Evolutionary conservation across 2,113 vertebrate genomes (phyloP), one percentile per base, ranked within the genome.

Genomic region (Nesogale talazaci): DNA sequence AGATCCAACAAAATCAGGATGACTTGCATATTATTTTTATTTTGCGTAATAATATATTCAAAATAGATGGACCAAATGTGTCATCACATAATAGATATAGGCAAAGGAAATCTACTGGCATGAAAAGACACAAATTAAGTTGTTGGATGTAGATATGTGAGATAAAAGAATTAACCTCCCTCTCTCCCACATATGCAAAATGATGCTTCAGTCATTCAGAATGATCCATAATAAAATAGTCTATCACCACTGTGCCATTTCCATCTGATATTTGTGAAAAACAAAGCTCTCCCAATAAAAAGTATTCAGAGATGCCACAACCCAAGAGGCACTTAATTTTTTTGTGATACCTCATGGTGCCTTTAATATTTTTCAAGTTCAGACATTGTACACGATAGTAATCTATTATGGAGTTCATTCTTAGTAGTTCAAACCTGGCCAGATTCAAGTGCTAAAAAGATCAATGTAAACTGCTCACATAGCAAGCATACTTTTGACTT

Each of bases 221-320:
- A 82, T 6, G 15, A 63, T 34, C 72, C 63, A n/a, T 72, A 92
- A 83, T 81, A 89, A 95, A 95, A 77, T 74, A 85, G 61, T 3
- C 0, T 36, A 42, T 17, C 42, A 6, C 34, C 88, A 83, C 77
- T 88, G 3, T 2, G 6, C 20, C 46, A 12, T 38, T 92, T 95
- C 83, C 56, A 79, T 38, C 6, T 70, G 16, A 63, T 65, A 80
- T 75, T 63, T 96, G 27, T 36, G 67, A 27, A 93, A 88, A 52
- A 42, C 65, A 95, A 96, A 93, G 10, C 7, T 67, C 34, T 83
- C 29, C 14, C 96, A 96, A 90, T 91, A 94, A 95, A 96, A 87
- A 42, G 1, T 12, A 81, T 95, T 89, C 83, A 40, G 56, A 83
- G 31, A 40, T 31, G 25, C 22, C 63, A 56, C 63, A 34, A 81